Evolutionary conservation across 2,888 invertebrate species (phyloP), one percentile per base, ranked within the genome.

Genomic region (Hartigia nigra): DNA sequence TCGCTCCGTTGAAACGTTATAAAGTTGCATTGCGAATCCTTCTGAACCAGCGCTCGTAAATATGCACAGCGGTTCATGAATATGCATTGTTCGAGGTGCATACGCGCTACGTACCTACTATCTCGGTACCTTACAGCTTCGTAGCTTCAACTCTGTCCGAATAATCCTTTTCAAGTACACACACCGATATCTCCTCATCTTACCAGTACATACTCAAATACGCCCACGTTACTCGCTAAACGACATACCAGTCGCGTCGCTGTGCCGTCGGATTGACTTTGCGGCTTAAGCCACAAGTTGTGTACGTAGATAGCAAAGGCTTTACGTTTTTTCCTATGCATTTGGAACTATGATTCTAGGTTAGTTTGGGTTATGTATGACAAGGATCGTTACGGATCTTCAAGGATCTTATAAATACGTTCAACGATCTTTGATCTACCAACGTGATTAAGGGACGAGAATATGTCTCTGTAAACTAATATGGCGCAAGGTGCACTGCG

Each of bases 41-140:
- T 77, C 81, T 78, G 84, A 86, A 82, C 87, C 84, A 83, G 83
- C 84, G 85, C 87, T 87, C 87, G 87, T 87, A 87, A 87, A 87
- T 87, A 87, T 87, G 86, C 86, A 82, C 83, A 83, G 72, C 77
- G 83, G 77, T 82, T 86, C 85, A 86, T 86, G 86, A 86, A 86
- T 86, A 86, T 86, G 86, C 85, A 86, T 84, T 82, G 82, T 81
- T 81, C 75, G 72, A 34, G 72, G 72, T 31, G 72, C 34, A 72
- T 72, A 31, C 72, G 72, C 34, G 55, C 23, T 55, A 55, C 55
- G 55, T 55, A 55, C 55, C 55, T 23, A 55, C 55, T 55, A 55
- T 55, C 55, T 55, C 55, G 55, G 55, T 55, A 55, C 55, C 55
- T 23, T 55, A 55, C 55, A 55, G 55, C 23, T 55, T 23, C 55